These are phyloP conservation scores for Torymus auratus DNA, from an alignment of 2,888 invertebrate species.

Conservation along the genomic window DNA sequence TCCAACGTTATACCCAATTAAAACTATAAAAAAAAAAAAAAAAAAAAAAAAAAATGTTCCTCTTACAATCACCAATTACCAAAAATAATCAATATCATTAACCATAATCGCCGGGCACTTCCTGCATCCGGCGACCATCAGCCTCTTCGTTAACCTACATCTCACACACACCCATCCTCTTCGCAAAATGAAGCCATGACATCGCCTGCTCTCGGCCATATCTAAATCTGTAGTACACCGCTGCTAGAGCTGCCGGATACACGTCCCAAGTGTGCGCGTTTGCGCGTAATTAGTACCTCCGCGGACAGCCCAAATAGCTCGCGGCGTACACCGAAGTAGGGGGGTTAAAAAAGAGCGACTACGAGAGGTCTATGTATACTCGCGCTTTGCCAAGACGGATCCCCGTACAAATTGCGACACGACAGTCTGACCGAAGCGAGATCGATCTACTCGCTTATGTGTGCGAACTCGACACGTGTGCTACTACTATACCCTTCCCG, in stretches of 20 bases:
- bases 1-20: too few relatives aligned
- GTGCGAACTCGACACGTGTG: conserved; percentile 21
- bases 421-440: conserved; percentile 52
- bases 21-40: too few relatives aligned
- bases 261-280: conserved; percentile 24
- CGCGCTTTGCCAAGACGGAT: conserved; percentile 14
- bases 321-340: conserved; percentile 14
- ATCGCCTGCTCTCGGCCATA: background rate
- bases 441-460: conserved; percentile 47
- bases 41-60: too few relatives aligned
- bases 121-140: too few relatives aligned
- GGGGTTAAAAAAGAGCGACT: conserved; percentile 2
- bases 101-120: too few relatives aligned
- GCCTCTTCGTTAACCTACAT: too few relatives aligned
- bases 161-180: too few relatives aligned
- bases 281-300: conserved; percentile 47
- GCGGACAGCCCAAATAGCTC: conserved; percentile 24
- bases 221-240: conserved; percentile 37
- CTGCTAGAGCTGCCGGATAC: too few relatives aligned
- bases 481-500: background rate
- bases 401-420: conserved; percentile 41
- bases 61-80: too few relatives aligned
- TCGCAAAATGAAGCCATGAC: too few relatives aligned
- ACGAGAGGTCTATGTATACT: background rate
- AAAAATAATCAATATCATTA: too few relatives aligned